A percentile compares a stretch with the other conserved stretches of the same genome.
Evolutionary conservation across 2,113 vertebrate genomes (phyloP).

Genomic region (Pollimyrus isidori): DNA sequence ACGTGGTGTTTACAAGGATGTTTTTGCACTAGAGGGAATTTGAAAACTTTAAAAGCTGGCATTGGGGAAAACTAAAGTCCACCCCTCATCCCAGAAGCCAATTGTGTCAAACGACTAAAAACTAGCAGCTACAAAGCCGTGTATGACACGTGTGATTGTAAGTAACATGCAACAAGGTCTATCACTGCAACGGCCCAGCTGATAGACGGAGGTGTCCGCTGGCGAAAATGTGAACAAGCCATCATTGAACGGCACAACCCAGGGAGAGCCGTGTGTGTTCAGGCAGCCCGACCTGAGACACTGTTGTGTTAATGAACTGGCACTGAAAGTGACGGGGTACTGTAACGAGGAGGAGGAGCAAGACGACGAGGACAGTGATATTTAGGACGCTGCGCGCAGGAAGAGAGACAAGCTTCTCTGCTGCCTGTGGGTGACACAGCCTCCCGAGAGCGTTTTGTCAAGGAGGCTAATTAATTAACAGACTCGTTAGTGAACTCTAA

Average conservation of each 20-base stretch:
- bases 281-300: not conserved
- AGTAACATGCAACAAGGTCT: not conserved
- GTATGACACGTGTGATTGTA: not conserved
- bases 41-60: not conserved
- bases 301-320: not conserved
- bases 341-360: not conserved
- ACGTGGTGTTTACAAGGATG: not conserved
- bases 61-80: not conserved
- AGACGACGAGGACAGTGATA: not conserved
- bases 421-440: not conserved
- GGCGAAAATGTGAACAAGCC: not conserved
- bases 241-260: not conserved
- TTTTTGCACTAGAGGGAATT: not conserved
- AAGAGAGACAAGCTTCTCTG: not conserved
- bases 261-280: not conserved
- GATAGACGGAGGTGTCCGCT: not conserved
- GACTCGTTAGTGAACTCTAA: constrained; percentile 20
- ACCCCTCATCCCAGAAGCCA: not conserved
- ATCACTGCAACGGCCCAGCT: not conserved
- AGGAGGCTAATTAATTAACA: constrained; percentile 20
- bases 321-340: not conserved
- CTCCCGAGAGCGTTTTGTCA: not conserved
- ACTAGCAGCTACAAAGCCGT: not conserved
- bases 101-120: not conserved
- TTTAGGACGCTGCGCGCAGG: not conserved